Evolutionary conservation across 2,113 vertebrate genomes (phyloP).

Genomic region (Megalops atlanticus): DNA sequence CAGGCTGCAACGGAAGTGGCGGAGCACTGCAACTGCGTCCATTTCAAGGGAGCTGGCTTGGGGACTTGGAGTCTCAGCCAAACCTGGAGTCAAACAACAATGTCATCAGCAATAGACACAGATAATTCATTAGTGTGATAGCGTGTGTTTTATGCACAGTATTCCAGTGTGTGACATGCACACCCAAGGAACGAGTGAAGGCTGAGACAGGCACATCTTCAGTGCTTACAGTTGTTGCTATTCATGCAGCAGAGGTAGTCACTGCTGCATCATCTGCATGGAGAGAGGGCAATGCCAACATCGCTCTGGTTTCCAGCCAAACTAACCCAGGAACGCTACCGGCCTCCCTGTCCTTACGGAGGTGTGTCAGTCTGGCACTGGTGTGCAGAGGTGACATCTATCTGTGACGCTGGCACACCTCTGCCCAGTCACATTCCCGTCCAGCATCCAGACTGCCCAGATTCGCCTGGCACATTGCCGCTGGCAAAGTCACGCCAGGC

Average conservation of each 20-base stretch:
- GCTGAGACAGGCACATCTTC: no score
- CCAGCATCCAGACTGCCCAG: background rate
- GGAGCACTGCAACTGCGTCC: background rate
- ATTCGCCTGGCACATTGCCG: background rate
- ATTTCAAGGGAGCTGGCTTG: background rate
- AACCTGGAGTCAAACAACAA: slow-evolving; percentile 12
- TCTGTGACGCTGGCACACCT: background rate
- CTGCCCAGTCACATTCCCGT: background rate
- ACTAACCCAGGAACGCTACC: no score
- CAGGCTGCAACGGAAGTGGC: background rate
- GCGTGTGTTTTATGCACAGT: background rate
- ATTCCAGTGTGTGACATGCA: background rate
- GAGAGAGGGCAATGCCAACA: background rate
- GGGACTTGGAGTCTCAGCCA: background rate
- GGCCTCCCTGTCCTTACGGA: no score
- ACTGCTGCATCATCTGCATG: no score
- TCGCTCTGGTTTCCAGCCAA: background rate
- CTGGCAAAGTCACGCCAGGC: background rate
- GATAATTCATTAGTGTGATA: background rate
- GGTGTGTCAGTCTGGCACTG: background rate
- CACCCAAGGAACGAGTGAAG: background rate
- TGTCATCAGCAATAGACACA: slow-evolving; percentile 25
- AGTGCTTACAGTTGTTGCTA: no score
- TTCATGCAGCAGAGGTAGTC: no score
- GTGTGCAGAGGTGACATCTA: background rate